These are phyloP conservation scores for Prunella strophiata DNA, from an alignment of 2,797 vertebrate genomes.

Conservation along the genomic window DNA sequence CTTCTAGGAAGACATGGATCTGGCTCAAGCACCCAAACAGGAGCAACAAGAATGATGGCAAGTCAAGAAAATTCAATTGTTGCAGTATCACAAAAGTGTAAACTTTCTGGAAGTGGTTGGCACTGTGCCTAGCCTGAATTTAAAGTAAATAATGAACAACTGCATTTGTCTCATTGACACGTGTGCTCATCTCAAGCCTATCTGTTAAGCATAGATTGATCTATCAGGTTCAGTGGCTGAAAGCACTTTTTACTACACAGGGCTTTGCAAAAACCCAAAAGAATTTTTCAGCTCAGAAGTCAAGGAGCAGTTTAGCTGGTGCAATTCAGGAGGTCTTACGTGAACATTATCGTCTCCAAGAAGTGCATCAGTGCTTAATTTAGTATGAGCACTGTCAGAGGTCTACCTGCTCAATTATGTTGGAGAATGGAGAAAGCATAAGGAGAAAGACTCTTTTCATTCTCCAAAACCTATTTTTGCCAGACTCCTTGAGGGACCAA, in stretches of 20 bases:
- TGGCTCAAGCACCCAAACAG: background rate
- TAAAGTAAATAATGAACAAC: background rate
- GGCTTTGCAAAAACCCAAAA: background rate
- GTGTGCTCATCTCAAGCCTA: background rate
- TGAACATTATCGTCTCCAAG: background rate
- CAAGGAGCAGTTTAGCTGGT: background rate
- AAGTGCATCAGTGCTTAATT: background rate
- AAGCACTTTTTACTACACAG: background rate
- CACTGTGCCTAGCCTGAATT: background rate
- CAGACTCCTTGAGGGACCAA: background rate
- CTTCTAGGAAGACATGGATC: background rate
- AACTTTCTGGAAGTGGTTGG: background rate
- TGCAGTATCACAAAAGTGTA: background rate
- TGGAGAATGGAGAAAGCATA: background rate
- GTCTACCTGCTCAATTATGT: background rate
- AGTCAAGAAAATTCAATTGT: background rate
- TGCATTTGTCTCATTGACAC: background rate
- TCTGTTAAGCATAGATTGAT: background rate
- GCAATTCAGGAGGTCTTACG: rapidly evolving
- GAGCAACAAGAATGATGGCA: background rate
- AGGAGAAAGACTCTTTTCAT: background rate
- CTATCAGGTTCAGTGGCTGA: background rate
- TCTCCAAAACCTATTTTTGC: background rate
- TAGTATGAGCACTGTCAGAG: background rate
- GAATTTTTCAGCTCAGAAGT: background rate